These are phyloP conservation scores for Eptatretus burgeri DNA, from an alignment of 2,113 vertebrate genomes.

Conservation along the genomic window DNA sequence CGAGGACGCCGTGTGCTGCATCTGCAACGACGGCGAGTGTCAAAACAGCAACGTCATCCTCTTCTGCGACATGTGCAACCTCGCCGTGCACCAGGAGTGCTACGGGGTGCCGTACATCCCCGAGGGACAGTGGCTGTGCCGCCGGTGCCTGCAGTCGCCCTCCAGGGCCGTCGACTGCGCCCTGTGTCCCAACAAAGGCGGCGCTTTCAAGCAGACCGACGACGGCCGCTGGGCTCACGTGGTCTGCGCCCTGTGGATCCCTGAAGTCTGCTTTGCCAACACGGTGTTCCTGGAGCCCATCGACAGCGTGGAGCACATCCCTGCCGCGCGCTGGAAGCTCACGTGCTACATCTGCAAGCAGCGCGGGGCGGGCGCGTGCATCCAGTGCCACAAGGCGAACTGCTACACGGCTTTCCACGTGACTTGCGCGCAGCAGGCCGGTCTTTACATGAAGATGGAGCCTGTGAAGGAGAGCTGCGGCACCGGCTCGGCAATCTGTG, in stretches of 20 bases:
- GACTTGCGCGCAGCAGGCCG: slow-evolving; percentile 87
- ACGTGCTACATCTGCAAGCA: slow-evolving; percentile 99
- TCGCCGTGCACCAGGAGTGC: slow-evolving; percentile 93
- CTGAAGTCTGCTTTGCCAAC: slow-evolving; percentile 94
- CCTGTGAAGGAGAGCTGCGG: slow-evolving; percentile 74
- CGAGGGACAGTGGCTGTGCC: slow-evolving; percentile 88
- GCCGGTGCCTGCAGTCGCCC: slow-evolving; percentile 86
- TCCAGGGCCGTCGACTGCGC: slow-evolving; percentile 87
- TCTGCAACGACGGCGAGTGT: slow-evolving; percentile 92
- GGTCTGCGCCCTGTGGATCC: slow-evolving; percentile 93
- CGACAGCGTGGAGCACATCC: slow-evolving; percentile 95
- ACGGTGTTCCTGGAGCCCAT: slow-evolving; percentile 95
- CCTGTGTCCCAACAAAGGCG: slow-evolving; percentile 89
- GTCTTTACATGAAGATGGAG: slow-evolving; percentile 99
- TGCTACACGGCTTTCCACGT: slow-evolving; percentile 97
- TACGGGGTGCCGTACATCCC: slow-evolving; percentile 95
- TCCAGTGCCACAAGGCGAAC: slow-evolving; percentile 97
- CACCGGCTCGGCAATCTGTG: slow-evolving; percentile 47
- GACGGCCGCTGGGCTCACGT: slow-evolving; percentile 91
- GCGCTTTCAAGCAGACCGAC: slow-evolving; percentile 93
- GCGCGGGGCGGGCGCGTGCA: slow-evolving; percentile 75
- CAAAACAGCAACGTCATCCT: slow-evolving; percentile 98
- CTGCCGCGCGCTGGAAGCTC: slow-evolving; percentile 78
- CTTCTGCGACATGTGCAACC: slow-evolving; percentile 98
- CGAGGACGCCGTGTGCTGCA: slow-evolving; percentile 83